Conservation (phyloP, 2,113 vertebrate genomes). For the Trochalopteron elliotii region DNA sequence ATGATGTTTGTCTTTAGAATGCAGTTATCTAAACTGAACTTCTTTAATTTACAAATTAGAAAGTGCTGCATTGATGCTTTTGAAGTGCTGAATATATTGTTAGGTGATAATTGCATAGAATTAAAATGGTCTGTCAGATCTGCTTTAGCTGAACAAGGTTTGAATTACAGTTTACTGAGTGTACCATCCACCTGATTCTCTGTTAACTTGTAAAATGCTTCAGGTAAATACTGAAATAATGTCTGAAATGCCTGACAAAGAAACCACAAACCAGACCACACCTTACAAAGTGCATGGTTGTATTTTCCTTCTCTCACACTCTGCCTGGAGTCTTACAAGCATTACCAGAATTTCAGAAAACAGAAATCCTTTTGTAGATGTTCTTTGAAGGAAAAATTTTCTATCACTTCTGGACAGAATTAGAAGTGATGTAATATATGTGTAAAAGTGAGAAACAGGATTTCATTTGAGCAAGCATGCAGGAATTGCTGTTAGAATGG, state of each 20-base stretch:
- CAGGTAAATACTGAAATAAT: neutral
- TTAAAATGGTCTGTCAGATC: neutral
- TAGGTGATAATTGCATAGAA: conserved; percentile 10
- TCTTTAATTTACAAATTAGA: neutral
- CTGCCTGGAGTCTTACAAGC: neutral
- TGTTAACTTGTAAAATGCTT: neutral
- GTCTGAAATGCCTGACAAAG: neutral
- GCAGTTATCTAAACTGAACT: neutral
- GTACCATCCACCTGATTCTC: neutral
- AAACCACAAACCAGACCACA: neutral
- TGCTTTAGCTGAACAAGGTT: neutral
- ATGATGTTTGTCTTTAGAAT: neutral
- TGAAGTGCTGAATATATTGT: neutral
- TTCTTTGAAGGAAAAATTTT: neutral
- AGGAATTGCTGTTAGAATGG: neutral
- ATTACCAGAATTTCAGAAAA: neutral
- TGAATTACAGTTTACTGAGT: neutral
- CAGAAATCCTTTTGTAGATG: neutral
- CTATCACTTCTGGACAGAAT: neutral
- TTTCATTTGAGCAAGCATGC: neutral
- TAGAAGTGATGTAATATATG: neutral
- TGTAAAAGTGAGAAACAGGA: neutral
- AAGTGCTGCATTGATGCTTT: neutral
- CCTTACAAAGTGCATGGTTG: neutral
- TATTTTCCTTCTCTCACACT: neutral